Evolutionary conservation across 1,140 invertebrate genomes (phyloP), one percentile per base, ranked within the genome.

Genomic region (Zeugodacus cucurbitae): DNA sequence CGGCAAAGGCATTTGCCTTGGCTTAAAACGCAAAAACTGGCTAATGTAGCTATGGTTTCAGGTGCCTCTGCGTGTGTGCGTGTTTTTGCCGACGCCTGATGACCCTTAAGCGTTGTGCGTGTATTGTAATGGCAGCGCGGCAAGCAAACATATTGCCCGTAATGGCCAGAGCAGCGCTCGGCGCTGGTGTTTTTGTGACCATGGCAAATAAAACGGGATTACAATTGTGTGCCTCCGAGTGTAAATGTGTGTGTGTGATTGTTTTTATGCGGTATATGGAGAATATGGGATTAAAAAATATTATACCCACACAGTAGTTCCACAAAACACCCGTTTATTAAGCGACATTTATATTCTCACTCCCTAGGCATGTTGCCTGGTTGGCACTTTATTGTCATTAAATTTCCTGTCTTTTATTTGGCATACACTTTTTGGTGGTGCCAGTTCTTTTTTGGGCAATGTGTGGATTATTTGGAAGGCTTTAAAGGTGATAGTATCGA

Each of bases 141-240:
- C 26, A 67, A 32, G 11, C 62, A 67, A 32, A 14, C 62, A 32
- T 67, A 67, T 67, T 67, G 62, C 26, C 29, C 62, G 14, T 74
- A 32, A 32, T 74, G 6, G 20, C 29, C 14, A 70, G 17, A 26
- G 34, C 32, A 74, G 20, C n/a, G 34, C 34, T 74, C 34, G 22
- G 34, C 67, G 11, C 34, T 74, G 67, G 11, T 67, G 29, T 74
- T 62, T 62, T 62, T 37, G 67, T 74, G 32, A 32, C 67, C 67
- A 74, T 74, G 67, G 22, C 67, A 74, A 74, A 74, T 74, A 74
- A 74, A 74, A 74, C 32, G 17, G 67, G 67, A 74, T 41, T 37
- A 74, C 67, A 34, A 74, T 41, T 74, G 17, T 32, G 34, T 5
- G 29, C 29, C 26, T 32, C 4, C 20, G 4, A 3, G 22, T 34